phyloP scores from a whole-genome alignment of 2,797 vertebrate species.

The Halcyon smyrnensis region DNA sequence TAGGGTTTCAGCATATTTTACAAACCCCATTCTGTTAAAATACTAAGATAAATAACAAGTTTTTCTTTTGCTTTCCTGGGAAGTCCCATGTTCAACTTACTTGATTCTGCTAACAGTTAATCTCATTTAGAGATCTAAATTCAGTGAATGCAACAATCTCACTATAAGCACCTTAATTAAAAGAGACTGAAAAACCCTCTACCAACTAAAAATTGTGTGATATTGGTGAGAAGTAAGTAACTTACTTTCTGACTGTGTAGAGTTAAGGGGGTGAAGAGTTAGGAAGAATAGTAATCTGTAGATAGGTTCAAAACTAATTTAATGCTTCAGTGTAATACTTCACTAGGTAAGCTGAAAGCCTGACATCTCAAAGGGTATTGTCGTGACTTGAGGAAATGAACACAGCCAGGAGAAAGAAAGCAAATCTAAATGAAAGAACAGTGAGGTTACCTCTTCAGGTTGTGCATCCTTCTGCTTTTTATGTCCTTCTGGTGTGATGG shows the following conservation, averaged over 20 bases:
- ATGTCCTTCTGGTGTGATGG: not conserved
- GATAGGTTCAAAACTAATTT: not conserved
- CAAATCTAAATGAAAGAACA: not conserved
- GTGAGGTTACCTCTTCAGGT: not conserved
- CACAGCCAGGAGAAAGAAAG: not conserved
- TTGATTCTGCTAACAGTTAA: not conserved
- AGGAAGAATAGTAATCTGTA: not conserved
- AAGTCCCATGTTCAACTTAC: not conserved
- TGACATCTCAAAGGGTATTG: not conserved
- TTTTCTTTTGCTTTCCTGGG: not conserved
- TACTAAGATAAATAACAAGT: not conserved
- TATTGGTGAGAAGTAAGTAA: not conserved
- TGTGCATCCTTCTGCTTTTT: not conserved
- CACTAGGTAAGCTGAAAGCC: not conserved
- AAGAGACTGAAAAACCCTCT: not conserved
- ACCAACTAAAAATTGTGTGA: not conserved
- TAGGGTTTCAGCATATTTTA: not conserved
- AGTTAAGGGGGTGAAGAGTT: not conserved
- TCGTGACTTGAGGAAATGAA: not conserved
- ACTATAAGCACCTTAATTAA: not conserved
- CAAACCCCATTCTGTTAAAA: not conserved
- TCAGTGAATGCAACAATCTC: not conserved
- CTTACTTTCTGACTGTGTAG: not conserved
- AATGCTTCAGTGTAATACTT: not conserved
- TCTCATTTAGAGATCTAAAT: not conserved